Percentiles rank a stretch among this genome's conserved stretches.
Evolutionary conservation across 2,797 vertebrate genomes (phyloP).

Genomic region (Gobionotothen gibberifrons): DNA sequence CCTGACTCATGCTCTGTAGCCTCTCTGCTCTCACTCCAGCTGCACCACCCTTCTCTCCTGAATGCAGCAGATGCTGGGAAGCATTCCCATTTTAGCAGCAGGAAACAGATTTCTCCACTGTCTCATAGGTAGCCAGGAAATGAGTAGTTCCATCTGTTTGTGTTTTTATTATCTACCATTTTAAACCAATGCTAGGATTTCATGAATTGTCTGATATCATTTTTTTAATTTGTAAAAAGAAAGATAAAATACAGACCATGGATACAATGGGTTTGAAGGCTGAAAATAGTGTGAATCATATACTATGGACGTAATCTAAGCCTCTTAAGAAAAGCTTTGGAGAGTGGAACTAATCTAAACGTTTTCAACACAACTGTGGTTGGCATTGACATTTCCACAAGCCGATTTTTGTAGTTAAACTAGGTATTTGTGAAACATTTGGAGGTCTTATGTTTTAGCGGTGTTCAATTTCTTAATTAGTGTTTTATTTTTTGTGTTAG

Average conservation of each 20-base stretch:
- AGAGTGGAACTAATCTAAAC: no score
- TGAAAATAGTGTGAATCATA: background rate
- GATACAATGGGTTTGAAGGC: background rate
- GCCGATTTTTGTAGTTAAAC: background rate
- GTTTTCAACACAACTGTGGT: no score
- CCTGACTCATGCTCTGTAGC: conserved; percentile 68
- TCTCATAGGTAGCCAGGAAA: conserved; percentile 29
- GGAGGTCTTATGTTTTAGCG: background rate
- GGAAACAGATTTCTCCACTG: conserved; percentile 57
- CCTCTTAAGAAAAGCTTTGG: no score
- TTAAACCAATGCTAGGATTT: background rate
- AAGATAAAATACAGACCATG: background rate
- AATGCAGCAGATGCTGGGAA: conserved; percentile 76
- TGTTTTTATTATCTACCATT: background rate
- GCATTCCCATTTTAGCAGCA: conserved; percentile 57
- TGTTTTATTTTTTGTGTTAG: background rate
- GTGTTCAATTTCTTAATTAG: background rate
- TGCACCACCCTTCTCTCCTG: conserved; percentile 62
- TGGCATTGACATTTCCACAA: background rate
- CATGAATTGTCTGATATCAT: background rate
- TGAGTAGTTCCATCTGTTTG: conserved; percentile 35
- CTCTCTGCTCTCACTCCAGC: conserved; percentile 57
- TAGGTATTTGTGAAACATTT: background rate
- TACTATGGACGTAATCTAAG: background rate
- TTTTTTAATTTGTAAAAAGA: background rate